phyloP scores from a whole-genome alignment of 1,140 invertebrate species.

The Caenorhabditis remanei region DNA sequence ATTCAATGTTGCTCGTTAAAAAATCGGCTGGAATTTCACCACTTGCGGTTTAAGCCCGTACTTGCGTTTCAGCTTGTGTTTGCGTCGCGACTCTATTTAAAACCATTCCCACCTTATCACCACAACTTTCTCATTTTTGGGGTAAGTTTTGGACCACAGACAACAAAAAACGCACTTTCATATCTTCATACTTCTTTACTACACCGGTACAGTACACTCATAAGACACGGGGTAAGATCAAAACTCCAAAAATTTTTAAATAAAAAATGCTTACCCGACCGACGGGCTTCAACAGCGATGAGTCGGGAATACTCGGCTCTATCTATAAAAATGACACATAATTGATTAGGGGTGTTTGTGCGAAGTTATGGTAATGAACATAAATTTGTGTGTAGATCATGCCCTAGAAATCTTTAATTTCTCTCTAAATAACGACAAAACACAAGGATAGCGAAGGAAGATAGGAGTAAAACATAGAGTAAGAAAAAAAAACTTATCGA shows the following conservation, averaged over 20 bases:
- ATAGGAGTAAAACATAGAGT: conserved; percentile 12
- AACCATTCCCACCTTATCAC: no score
- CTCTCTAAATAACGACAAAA: neutral
- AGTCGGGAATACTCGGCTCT: conserved; percentile 28
- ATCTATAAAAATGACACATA: conserved; percentile 43
- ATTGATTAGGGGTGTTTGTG: neutral
- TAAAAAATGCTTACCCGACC: conserved; percentile 13
- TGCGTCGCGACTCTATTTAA: no score
- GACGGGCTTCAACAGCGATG: conserved; percentile 51
- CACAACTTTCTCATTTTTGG: no score
- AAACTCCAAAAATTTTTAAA: no score
- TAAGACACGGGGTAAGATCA: neutral
- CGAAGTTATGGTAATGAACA: neutral
- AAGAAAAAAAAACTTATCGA: neutral
- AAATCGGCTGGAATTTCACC: no score
- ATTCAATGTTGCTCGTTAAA: no score
- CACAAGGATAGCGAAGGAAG: conserved; percentile 44
- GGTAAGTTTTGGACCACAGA: no score
- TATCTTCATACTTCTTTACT: neutral
- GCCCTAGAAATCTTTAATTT: neutral
- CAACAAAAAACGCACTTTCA: neutral
- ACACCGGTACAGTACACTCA: conserved; percentile 1
- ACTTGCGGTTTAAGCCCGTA: no score
- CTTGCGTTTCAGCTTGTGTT: no score
- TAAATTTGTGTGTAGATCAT: neutral